Percentiles rank a stretch among this genome's conserved stretches.
phyloP scores from a whole-genome alignment of 2,888 invertebrate genomes.

The Drosophila phalerata region DNA sequence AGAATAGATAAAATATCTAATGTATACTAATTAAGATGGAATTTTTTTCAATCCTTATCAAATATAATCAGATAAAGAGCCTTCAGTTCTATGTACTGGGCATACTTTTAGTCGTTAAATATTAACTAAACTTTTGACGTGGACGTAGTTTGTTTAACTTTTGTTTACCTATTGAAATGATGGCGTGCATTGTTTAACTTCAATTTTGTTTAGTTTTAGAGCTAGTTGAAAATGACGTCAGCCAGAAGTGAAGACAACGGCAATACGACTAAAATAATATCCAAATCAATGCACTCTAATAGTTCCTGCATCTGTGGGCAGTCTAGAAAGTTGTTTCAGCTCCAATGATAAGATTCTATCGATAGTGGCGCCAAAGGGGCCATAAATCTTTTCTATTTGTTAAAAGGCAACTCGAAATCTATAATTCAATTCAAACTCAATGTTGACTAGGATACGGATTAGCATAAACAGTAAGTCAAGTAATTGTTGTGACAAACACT shows the following conservation, averaged over 20 bases:
- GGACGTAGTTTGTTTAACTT: conserved; percentile 18
- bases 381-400: conserved; percentile 18
- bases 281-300: conserved; percentile 3
- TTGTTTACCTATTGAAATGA: conserved; percentile 16
- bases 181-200: conserved; percentile 33
- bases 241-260: conserved; percentile 17
- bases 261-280: conserved; percentile 6
- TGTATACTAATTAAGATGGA: not conserved
- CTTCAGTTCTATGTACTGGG: not conserved
- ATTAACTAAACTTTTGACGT: conserved; percentile 1
- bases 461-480: not conserved
- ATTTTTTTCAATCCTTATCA: not conserved
- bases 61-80: not conserved
- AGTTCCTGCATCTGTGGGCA: conserved; percentile 29
- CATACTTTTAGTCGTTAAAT: conserved; percentile 10
- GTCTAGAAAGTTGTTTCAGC: conserved; percentile 34
- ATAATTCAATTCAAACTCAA: conserved; percentile 8
- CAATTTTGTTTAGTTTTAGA: conserved; percentile 24
- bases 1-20: not conserved
- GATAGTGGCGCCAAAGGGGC: conserved; percentile 16
- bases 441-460: not conserved
- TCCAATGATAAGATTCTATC: conserved; percentile 18
- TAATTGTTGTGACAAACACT: no score
- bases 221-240: conserved; percentile 29
- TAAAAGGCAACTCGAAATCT: conserved; percentile 6